Evolutionary conservation across 2,113 vertebrate species (phyloP), one percentile per base, ranked within the genome.

Genomic region (Pica pica): DNA sequence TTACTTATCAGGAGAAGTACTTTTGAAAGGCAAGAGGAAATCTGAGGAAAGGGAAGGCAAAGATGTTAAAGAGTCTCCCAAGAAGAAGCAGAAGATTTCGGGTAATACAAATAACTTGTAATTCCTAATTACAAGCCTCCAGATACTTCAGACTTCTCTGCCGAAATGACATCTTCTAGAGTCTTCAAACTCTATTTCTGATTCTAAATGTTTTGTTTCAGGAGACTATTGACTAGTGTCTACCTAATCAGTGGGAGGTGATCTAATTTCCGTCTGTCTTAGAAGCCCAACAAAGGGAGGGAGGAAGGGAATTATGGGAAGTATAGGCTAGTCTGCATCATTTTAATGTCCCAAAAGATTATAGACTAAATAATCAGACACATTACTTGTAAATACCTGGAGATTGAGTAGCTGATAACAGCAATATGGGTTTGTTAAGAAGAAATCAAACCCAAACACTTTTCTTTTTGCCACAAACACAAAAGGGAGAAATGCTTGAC

Each of bases 51-150:
- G 82, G 65, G 97, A 98, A 86, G 90, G 73, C 7, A 97, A 97
- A 84, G 97, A 97, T 79, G 95, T 94, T 93, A 91, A 97, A 87
- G 97, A 97, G 50, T 92, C 96, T 89, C 97, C 97, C 75, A 97
- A 87, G 86, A 98, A 98, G 95, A 98, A 98, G 84, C 97, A 95
- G 87, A 98, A 98, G 83, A 92, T 97, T 82, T 95, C 93, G 3
- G 98, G 98, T 98, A 97, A 96, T 93, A 73, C 31, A 35, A 74
- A 30, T 90, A 57, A 50, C 30, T 90, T 44, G 49, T 86, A 64
- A 83, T 87, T 89, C 47, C 64, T 90, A 86, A 35, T 63, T 83
- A n/a, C 7, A 39, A 59, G 11, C 49, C 9, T 83, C 10, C 20
- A 30, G 46, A 30, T 79, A 27, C 69, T 63, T 85, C 27, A 71